Conservation (phyloP, 2,797 vertebrate genomes). For the Clarias fuscus region DNA sequence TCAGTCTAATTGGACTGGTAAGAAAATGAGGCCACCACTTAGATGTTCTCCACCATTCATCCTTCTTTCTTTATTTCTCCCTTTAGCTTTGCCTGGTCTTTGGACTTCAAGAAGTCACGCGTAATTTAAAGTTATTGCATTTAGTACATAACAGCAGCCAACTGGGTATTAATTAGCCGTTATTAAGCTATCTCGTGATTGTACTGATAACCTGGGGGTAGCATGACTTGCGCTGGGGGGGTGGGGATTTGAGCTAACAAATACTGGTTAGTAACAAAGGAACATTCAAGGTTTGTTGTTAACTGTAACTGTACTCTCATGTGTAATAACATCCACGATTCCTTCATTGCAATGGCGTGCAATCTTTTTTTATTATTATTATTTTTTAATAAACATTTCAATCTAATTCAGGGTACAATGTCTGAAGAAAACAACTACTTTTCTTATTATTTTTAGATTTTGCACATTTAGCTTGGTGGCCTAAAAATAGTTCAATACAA, state of each 20-base stretch:
- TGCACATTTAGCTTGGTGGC: not conserved
- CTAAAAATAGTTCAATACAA: not conserved
- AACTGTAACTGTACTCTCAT: not conserved
- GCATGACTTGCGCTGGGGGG: not conserved
- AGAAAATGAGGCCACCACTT: slow-evolving; percentile 52
- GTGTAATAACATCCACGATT: no score
- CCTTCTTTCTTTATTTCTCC: slow-evolving; percentile 48
- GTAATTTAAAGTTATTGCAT: slow-evolving; percentile 53
- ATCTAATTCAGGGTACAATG: not conserved
- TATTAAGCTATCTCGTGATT: slow-evolving; percentile 52
- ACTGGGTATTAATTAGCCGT: slow-evolving; percentile 55
- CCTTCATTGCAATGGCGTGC: no score
- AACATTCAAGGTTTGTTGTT: not conserved
- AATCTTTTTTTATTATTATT: no score
- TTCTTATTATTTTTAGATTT: no score
- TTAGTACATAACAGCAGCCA: slow-evolving; percentile 49
- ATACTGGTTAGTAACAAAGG: slow-evolving; percentile 37
- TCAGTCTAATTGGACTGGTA: slow-evolving; percentile 58
- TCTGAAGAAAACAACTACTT: not conserved
- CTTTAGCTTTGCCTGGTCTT: slow-evolving; percentile 50
- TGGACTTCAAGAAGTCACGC: slow-evolving; percentile 45
- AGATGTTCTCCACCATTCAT: slow-evolving; percentile 49
- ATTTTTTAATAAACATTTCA: not conserved
- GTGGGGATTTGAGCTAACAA: slow-evolving; percentile 17
- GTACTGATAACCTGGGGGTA: slow-evolving; percentile 33